These are phyloP conservation scores for Anticlea derivata DNA, from an alignment of 2,888 invertebrate species.

Conservation along the genomic window DNA sequence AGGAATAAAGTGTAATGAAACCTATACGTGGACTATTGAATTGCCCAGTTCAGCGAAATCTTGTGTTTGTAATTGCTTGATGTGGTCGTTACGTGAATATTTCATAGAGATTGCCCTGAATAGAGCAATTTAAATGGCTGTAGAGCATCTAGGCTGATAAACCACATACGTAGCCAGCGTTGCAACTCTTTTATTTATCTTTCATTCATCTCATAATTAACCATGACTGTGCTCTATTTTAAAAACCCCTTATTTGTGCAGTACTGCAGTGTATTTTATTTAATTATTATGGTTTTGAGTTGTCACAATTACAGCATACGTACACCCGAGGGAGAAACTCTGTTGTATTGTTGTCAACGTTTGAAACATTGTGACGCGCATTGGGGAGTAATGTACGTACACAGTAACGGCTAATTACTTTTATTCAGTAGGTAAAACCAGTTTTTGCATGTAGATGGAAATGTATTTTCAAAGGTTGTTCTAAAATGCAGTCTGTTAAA, in stretches of 20 bases:
- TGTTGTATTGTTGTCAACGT: slow-evolving; percentile 33
- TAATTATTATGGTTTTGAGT: slow-evolving; percentile 34
- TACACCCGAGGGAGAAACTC: slow-evolving; percentile 33
- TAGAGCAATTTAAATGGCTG: no score
- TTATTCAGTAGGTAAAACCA: slow-evolving; percentile 20
- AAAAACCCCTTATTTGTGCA: slow-evolving; percentile 21
- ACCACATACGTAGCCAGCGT: no score
- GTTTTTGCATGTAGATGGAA: slow-evolving; percentile 11
- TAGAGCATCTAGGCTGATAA: no score
- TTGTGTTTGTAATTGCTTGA: no score
- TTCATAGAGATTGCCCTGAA: no score
- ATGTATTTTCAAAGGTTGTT: slow-evolving; percentile 1
- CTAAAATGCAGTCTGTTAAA: slow-evolving; percentile 3
- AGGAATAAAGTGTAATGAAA: no score
- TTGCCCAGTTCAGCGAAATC: no score
- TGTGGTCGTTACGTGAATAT: no score
- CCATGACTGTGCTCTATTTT: slow-evolving; percentile 17
- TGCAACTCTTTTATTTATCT: slow-evolving; percentile 6
- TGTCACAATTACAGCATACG: slow-evolving; percentile 33
- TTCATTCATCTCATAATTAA: slow-evolving; percentile 17
- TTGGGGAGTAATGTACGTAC: slow-evolving; percentile 25
- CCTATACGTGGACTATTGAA: no score
- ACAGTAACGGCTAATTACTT: slow-evolving; percentile 26
- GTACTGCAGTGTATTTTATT: slow-evolving; percentile 32
- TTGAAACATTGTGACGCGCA: slow-evolving; percentile 33